phyloP scores from a whole-genome alignment of 2,113 vertebrate species.

The Nannospalax galili region DNA sequence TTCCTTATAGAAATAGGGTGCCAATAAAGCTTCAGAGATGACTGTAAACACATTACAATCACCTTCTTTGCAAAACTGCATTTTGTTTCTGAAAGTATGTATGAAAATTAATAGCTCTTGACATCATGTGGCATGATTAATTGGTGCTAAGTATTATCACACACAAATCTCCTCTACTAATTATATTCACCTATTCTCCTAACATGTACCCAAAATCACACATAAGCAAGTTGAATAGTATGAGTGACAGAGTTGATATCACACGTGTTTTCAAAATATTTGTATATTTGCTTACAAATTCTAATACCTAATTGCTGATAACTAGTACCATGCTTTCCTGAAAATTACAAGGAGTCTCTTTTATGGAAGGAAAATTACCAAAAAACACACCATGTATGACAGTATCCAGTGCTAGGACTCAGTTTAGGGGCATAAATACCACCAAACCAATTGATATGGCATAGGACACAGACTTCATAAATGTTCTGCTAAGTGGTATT shows the following conservation, averaged over 20 bases:
- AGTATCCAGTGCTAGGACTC: neutral
- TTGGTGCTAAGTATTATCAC: neutral
- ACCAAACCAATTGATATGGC: neutral
- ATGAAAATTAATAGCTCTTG: neutral
- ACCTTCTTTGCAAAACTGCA: neutral
- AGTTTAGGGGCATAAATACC: rapidly evolving
- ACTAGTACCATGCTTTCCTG: neutral
- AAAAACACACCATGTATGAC: neutral
- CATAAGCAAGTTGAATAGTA: neutral
- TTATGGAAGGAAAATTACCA: neutral
- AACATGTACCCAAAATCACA: neutral
- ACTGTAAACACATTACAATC: neutral
- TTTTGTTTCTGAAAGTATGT: conserved; percentile 20
- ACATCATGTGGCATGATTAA: neutral
- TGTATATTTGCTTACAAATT: neutral
- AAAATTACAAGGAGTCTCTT: neutral
- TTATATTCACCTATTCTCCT: neutral
- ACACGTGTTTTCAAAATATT: neutral
- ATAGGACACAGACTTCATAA: neutral
- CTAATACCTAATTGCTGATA: neutral
- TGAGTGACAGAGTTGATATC: neutral
- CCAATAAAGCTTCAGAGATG: neutral
- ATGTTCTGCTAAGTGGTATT: neutral
- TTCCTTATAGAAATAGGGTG: neutral
- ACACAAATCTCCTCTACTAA: neutral